phyloP scores from a whole-genome alignment of 2,797 vertebrate genomes.

The Cottoperca gobio region DNA sequence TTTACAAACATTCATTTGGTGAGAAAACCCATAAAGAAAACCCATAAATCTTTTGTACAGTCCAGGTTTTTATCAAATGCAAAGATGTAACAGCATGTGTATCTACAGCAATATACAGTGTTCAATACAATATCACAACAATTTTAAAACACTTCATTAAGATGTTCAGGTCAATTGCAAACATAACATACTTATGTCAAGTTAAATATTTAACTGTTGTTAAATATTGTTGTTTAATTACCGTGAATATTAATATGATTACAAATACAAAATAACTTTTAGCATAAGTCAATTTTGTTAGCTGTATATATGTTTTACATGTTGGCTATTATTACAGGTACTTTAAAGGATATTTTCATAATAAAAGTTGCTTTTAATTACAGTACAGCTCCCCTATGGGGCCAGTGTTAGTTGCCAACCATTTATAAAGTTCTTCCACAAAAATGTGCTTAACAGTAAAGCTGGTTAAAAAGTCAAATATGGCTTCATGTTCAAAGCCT shows the following conservation, averaged over 20 bases:
- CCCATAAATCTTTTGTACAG: slow-evolving; percentile 11
- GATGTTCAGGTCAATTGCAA: slow-evolving; percentile 15
- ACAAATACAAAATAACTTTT: slow-evolving; percentile 19
- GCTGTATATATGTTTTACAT: neutral
- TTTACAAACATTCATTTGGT: slow-evolving; percentile 19
- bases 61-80: slow-evolving; percentile 40
- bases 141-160: slow-evolving; percentile 18
- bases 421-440: neutral
- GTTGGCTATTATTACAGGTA: slow-evolving; percentile 49
- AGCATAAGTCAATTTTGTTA: neutral
- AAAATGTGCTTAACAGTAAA: slow-evolving; percentile 19
- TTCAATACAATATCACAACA: slow-evolving; percentile 29
- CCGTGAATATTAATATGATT: slow-evolving; percentile 1
- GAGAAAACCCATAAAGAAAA: slow-evolving; percentile 33
- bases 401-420: neutral
- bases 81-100: slow-evolving; percentile 37
- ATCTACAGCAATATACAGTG: slow-evolving; percentile 69
- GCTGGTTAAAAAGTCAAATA: neutral
- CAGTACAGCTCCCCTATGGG: neutral
- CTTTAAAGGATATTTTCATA: slow-evolving; percentile 19
- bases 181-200: slow-evolving; percentile 3
- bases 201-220: slow-evolving; percentile 3
- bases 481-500: slow-evolving; percentile 33
- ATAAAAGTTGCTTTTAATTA: slow-evolving; percentile 13
- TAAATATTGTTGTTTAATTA: slow-evolving; percentile 4